phyloP scores from a whole-genome alignment of 2,113 vertebrate species.

The Plecturocebus donacophilus region DNA sequence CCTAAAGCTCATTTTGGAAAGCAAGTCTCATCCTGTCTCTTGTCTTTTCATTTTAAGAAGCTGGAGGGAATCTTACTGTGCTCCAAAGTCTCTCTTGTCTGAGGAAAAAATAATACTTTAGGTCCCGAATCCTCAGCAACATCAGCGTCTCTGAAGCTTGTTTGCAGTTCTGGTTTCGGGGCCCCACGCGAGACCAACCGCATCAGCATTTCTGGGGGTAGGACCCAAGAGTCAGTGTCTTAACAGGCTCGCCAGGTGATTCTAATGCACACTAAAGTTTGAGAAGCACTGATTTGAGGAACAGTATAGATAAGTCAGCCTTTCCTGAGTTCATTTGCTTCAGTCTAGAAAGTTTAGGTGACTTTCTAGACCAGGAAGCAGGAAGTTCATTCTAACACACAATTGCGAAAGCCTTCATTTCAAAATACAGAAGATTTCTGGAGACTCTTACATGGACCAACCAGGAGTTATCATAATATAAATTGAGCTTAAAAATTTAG shows the following conservation, averaged over 20 bases:
- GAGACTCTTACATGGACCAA: background rate
- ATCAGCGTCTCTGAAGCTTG: background rate
- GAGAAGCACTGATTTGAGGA: background rate
- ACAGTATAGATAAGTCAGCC: background rate
- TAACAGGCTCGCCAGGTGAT: background rate
- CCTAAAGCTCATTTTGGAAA: background rate
- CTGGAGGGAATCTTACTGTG: background rate
- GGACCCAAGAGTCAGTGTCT: background rate
- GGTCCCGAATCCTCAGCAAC: background rate
- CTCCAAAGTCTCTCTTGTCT: background rate
- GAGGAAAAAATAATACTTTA: background rate
- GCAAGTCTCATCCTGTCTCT: background rate
- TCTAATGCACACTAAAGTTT: background rate
- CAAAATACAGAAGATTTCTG: background rate
- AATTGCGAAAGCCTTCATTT: background rate
- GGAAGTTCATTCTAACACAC: background rate
- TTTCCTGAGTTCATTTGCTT: background rate
- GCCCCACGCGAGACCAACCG: background rate
- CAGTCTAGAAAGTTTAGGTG: no score
- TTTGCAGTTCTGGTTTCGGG: background rate
- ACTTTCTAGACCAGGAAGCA: background rate
- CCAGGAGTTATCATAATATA: background rate
- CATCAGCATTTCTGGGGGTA: background rate
- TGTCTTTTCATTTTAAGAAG: background rate
- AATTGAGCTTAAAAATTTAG: background rate